Evolutionary conservation across 2,888 invertebrate genomes (phyloP).

Genomic region (Oxytorus armatus): DNA sequence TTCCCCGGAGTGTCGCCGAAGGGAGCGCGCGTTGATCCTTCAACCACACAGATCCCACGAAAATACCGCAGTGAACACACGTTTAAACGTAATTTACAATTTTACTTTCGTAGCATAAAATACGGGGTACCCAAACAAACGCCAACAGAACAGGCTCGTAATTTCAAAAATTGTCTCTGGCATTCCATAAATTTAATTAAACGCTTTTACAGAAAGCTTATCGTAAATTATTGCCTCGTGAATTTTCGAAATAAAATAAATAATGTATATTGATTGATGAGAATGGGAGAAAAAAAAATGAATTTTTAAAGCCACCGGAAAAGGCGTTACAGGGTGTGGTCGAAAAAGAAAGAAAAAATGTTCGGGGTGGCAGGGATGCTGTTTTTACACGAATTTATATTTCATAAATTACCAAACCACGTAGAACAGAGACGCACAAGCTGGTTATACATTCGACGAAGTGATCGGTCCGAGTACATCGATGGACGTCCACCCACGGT

Average conservation of each 20-base stretch:
- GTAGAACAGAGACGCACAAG: conserved; percentile 29
- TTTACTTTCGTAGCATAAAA: background rate
- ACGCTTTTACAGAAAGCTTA: conserved; percentile 24
- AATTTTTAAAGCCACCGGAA: conserved; percentile 28
- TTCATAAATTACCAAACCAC: conserved; percentile 55
- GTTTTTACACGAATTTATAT: conserved; percentile 63
- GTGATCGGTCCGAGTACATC: conserved; percentile 36
- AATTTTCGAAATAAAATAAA: conserved; percentile 23
- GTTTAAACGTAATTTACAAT: conserved; percentile 17
- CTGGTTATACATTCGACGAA: conserved; percentile 35
- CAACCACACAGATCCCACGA: background rate
- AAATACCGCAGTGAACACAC: conserved; percentile 2
- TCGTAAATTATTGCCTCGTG: background rate
- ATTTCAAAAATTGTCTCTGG: background rate
- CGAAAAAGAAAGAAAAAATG: conserved; percentile 36
- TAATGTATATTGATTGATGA: conserved; percentile 4
- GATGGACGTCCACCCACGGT: conserved; percentile 60
- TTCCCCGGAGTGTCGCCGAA: conserved; percentile 22
- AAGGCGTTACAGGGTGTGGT: conserved; percentile 53
- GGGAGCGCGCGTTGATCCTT: conserved; percentile 23
- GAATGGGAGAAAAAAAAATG: conserved; percentile 12
- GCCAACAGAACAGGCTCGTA: background rate
- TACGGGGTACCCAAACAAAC: background rate
- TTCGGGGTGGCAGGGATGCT: conserved; percentile 32
- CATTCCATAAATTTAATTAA: background rate